Base-by-base conservation (phyloP, 2,888 invertebrate species). In the Bhutanitis thaidina region DNA sequence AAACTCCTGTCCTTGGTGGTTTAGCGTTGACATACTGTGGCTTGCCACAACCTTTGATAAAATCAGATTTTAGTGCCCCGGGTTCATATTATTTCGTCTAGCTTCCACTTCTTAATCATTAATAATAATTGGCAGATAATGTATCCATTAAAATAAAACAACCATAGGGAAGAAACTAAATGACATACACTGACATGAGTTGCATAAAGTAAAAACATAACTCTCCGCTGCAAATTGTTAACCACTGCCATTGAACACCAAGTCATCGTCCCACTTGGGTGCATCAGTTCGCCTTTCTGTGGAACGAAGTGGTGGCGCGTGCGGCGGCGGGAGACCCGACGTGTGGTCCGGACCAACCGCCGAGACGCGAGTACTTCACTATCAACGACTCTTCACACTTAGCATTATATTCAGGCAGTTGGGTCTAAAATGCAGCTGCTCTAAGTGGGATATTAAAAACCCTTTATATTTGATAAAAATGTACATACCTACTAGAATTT, bases 291-390 rank as follows among this genome's bases (percentile, higher is more conserved):
- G 1, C 34, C 12, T 34, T 12, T n/a, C n/a, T 3, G n/a, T 25
- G n/a, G 37, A 16, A 8, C 37, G 20, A 48, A 55, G 63, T 57
- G 56, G 54, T 43, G 49, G 64, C 72, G 68, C 70, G 73, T 67
- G 74, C 69, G 58, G 48, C 65, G 55, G 58, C 69, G 62, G 67
- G 66, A 57, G 67, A 60, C 60, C 72, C 69, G 55, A 63, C 69
- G 67, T 69, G 71, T 60, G 70, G 69, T 54, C 44, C 59, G 58
- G 53, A 62, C 57, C 67, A 60, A 67, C 69, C 71, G 65, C 66
- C 44, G 72, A 52, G 70, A 49, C 52, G 53, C 56, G 57, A 56
- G 48, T 49, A 50, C 53, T 52, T 25, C 39, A 27, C 37, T 49
- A 54, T 64, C 65, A 61, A 67, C 59, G 63, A 69, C 71, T 64